A percentile compares a stretch with the other conserved stretches of the same genome.
Evolutionary conservation across 2,888 invertebrate species (phyloP).

Genomic region (Cordilura impudica): DNA sequence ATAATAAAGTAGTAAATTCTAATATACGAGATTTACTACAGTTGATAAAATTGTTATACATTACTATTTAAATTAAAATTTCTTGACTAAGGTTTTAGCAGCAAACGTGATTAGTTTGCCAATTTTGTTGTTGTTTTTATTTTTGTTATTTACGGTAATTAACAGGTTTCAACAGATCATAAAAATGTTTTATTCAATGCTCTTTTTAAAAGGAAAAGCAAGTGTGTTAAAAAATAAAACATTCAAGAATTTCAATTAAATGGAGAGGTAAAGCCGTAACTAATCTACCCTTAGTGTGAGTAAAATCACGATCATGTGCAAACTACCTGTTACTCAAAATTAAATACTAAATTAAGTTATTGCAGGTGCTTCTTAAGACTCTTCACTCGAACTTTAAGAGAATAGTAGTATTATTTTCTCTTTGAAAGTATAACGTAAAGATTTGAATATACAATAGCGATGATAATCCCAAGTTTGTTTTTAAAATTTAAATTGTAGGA

Average conservation of each 20-base stretch:
- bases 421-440: too few species aligned
- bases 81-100: neutral
- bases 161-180: slow-evolving; percentile 30
- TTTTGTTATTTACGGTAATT: slow-evolving; percentile 23
- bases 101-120: slow-evolving; percentile 23
- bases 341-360: neutral
- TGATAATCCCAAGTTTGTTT: too few species aligned
- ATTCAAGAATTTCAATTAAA: neutral
- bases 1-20: too few species aligned
- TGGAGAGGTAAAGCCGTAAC: neutral
- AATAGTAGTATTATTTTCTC: too few species aligned
- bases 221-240: slow-evolving; percentile 1
- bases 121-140: neutral
- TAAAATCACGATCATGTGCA: too few species aligned
- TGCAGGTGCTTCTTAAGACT: neutral
- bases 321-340: slow-evolving; percentile 36
- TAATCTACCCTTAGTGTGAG: slow-evolving; percentile 10
- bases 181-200: slow-evolving; percentile 19
- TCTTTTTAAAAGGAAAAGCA: slow-evolving; percentile 16
- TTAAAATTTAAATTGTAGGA: too few species aligned
- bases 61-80: neutral
- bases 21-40: neutral
- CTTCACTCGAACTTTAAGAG: too few species aligned
- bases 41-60: neutral
- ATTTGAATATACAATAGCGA: too few species aligned